A percentile compares a stretch with the other conserved stretches of the same genome.
Evolutionary conservation across 2,113 vertebrate genomes (phyloP).

Genomic region (Uria aalge): DNA sequence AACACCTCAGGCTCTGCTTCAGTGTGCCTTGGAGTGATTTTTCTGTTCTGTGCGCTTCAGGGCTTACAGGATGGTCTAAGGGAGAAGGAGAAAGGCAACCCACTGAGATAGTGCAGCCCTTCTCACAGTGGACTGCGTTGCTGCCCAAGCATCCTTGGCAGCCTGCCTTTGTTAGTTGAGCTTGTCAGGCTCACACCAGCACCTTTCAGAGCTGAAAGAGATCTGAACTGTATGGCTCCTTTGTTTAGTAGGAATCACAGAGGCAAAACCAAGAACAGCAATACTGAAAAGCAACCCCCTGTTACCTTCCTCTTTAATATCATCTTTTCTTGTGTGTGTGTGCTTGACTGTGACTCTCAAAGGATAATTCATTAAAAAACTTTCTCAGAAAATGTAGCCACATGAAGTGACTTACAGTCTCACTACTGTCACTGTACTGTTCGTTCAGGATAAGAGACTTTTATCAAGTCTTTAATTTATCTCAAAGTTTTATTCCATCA

Average conservation of each 20-base stretch:
- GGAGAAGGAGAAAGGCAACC: background rate
- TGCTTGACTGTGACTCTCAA: constrained; percentile 9
- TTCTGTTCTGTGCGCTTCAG: background rate
- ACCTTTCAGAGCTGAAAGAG: background rate
- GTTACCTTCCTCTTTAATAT: background rate
- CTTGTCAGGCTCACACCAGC: background rate
- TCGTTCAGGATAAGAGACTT: constrained; percentile 1
- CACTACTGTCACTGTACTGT: background rate
- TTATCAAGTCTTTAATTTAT: constrained; percentile 22
- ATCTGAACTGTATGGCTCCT: background rate
- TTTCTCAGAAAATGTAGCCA: background rate
- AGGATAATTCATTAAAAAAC: constrained; percentile 13
- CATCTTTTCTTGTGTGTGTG: background rate
- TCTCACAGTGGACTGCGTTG: background rate
- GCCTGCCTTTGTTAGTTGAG: background rate
- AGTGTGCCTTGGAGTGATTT: background rate
- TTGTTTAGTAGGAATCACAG: background rate
- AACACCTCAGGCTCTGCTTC: background rate
- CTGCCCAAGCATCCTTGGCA: background rate
- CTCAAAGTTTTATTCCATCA: constrained; percentile 37
- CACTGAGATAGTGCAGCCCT: accelerated
- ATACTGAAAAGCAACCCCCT: background rate
- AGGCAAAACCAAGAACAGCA: background rate
- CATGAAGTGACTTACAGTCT: background rate
- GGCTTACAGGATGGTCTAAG: background rate